Percentiles rank a stretch among this genome's conserved stretches.
These are phyloP conservation scores for Synergus itoensis DNA, from an alignment of 2,888 invertebrate genomes.

Conservation along the genomic window DNA sequence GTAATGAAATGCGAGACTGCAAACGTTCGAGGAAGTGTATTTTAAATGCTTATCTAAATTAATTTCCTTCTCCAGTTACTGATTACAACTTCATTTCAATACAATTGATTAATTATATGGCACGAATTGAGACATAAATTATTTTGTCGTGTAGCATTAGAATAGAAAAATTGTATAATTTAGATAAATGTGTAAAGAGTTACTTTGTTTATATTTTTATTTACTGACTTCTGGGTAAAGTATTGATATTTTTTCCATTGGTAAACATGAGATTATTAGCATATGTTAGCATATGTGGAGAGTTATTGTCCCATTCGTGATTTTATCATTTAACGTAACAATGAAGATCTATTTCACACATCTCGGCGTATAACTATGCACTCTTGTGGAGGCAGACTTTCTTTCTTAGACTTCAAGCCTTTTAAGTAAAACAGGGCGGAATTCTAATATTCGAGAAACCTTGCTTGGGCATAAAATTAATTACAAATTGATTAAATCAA, in stretches of 20 bases:
- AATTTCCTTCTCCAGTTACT: too few species aligned
- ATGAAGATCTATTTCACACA: background rate
- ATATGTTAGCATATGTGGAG: background rate
- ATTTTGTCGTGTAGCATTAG: background rate
- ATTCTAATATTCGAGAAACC: too few species aligned
- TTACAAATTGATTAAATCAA: too few species aligned
- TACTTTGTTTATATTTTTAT: background rate
- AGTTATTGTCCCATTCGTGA: background rate
- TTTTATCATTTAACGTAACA: background rate
- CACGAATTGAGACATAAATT: background rate
- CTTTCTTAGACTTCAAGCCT: slow-evolving; percentile 19
- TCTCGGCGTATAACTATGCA: background rate
- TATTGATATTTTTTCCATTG: background rate
- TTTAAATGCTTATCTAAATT: too few species aligned
- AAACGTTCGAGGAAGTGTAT: too few species aligned
- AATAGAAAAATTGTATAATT: background rate
- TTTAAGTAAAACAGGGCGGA: too few species aligned
- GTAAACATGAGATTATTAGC: background rate
- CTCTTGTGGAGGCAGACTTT: background rate
- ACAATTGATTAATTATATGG: background rate
- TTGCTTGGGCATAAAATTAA: too few species aligned
- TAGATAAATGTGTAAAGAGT: background rate
- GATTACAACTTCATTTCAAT: background rate
- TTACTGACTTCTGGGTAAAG: too few species aligned
- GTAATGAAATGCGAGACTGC: too few species aligned